Evolutionary conservation across 2,113 vertebrate species (phyloP), one percentile per base, ranked within the genome.

Genomic region (Lepisosteus osseus): DNA sequence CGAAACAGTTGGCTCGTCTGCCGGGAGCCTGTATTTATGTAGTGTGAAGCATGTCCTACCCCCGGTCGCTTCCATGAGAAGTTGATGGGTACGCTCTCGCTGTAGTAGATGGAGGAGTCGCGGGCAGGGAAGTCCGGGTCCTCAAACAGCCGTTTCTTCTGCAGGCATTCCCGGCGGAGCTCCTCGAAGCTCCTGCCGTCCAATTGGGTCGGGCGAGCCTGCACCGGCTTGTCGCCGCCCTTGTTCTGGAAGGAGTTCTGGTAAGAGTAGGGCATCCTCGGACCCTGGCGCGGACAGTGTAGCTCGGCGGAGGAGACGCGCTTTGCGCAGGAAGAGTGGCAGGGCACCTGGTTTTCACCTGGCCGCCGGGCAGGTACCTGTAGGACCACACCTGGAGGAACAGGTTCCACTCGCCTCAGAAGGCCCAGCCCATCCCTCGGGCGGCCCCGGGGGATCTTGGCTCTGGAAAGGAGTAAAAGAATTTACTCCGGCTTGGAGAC

Each of bases 31-130:
- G 29, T 29, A 29, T 29, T 29, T 29, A 29, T 29, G 29, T 1
- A 2, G 29, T 41, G 13, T 64, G n/a, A 41, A 44, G 7, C n/a
- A 15, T 29, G 4, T 91, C 94, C 78, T 86, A 98, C 97, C 90
- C 78, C 74, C 0, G 97, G 97, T 63, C 95, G 88, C 82, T 95
- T 98, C 97, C 97, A 99, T 69, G 95, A 64, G 44, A 98, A 93
- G 42, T 91, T 78, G 43, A 97, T 61, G 0, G 90, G 91, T 1
- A 92, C 90, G 1, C 83, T 91, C 82, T 98, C 79, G 2, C 91
- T 96, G 89, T 81, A 98, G 92, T 94, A 98, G 29, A 99, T 93
- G 0, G 95, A 94, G 0, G 87, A 72, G 41, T 83, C 88, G 0
- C 3, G 51, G 43, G 96, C 93, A 0, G 95, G 95, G 70, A 99